Conservation (phyloP, 1,140 invertebrate genomes). For the Pogonus chalceus region DNA sequence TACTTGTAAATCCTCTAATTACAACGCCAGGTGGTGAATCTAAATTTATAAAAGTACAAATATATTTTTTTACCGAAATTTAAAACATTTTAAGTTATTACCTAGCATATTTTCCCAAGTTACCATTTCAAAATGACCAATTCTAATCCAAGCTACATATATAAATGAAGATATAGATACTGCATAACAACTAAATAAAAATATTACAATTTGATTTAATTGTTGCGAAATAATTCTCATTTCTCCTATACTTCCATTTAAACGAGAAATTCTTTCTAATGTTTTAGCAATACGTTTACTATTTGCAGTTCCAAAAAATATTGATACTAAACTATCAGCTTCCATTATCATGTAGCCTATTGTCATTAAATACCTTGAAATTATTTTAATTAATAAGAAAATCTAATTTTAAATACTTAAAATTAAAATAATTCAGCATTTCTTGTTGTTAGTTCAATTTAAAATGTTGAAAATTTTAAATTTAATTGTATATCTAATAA, state of each 20-base stretch:
- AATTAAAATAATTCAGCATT: background rate
- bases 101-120: background rate
- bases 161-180: background rate
- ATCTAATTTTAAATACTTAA: background rate
- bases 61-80: background rate
- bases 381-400: background rate
- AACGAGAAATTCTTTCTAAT: background rate
- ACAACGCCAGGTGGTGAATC: background rate
- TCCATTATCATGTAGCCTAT: background rate
- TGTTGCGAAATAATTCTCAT: background rate
- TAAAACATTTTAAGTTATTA: background rate
- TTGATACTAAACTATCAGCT: background rate
- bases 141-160: background rate
- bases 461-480: too few relatives aligned
- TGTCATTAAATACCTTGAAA: background rate
- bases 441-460: too few relatives aligned
- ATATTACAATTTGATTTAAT: background rate
- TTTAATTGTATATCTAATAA: too few relatives aligned
- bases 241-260: conserved; percentile 3
- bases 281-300: conserved; percentile 6
- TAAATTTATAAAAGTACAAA: background rate
- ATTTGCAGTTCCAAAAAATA: background rate
- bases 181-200: background rate
- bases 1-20: background rate
- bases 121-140: background rate